These are phyloP conservation scores for Erinaceus europaeus DNA, from an alignment of 2,113 vertebrate species.

Conservation along the genomic window DNA sequence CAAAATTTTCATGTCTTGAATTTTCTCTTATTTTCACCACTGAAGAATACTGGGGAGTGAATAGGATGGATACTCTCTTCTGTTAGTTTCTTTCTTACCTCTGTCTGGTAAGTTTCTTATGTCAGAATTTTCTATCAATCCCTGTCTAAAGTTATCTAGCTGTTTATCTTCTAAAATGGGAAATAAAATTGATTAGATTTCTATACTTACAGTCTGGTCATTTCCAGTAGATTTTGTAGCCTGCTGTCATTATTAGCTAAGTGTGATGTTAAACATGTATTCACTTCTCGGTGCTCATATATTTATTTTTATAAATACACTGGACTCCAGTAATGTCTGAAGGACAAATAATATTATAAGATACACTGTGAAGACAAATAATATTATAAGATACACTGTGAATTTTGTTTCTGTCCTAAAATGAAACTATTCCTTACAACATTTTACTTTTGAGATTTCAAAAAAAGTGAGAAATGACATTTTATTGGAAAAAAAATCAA, in stretches of 20 bases:
- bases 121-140: background rate
- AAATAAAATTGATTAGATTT: background rate
- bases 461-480: constrained; percentile 9
- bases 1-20: background rate
- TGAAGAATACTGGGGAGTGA: background rate
- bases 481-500: background rate
- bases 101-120: background rate
- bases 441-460: background rate
- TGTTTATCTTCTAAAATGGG: background rate
- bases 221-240: constrained; percentile 5
- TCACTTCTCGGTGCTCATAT: background rate
- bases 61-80: background rate
- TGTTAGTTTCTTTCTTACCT: background rate
- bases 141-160: background rate
- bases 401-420: constrained; percentile 11
- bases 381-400: constrained; percentile 28
- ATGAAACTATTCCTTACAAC: background rate
- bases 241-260: constrained; percentile 27
- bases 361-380: too few species aligned
- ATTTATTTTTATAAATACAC: constrained; percentile 35
- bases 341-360: background rate
- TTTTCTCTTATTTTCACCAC: background rate
- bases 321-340: background rate
- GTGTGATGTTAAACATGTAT: constrained; percentile 36
- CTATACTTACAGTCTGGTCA: background rate